A percentile compares a stretch with the other conserved stretches of the same genome.
Evolutionary conservation across 2,888 invertebrate species (phyloP).

Genomic region (Cryptocephalus primarius): DNA sequence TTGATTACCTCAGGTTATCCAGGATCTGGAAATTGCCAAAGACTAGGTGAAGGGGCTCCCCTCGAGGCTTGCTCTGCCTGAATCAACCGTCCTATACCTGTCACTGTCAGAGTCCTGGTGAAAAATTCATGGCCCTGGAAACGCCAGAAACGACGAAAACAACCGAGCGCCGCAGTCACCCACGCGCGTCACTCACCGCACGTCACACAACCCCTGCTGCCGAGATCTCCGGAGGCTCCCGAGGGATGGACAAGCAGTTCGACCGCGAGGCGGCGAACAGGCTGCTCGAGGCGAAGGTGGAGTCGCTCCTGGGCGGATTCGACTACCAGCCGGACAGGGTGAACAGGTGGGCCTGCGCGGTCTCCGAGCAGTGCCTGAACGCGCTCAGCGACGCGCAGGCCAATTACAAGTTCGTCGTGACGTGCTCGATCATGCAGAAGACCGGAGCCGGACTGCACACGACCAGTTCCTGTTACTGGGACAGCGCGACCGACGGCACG

Average conservation of each 20-base stretch:
- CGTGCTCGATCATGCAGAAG: constrained; percentile 75
- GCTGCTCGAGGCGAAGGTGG: constrained; percentile 64
- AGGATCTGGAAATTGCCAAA: no score
- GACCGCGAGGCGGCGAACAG: constrained; percentile 66
- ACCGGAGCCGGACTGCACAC: constrained; percentile 75
- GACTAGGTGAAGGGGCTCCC: no score
- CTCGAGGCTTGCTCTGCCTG: no score
- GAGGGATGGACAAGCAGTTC: constrained; percentile 36
- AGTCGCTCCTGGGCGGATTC: constrained; percentile 60
- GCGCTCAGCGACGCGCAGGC: constrained; percentile 65
- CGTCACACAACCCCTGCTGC: no score
- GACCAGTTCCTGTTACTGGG: constrained; percentile 77
- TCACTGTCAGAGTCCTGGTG: no score
- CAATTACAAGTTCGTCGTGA: constrained; percentile 75
- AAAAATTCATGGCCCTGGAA: no score
- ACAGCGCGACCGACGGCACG: constrained; percentile 66
- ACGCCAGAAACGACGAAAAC: no score
- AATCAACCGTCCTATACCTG: no score
- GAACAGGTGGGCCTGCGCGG: constrained; percentile 61
- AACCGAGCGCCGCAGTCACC: no score
- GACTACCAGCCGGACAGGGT: constrained; percentile 54
- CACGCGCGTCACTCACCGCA: no score
- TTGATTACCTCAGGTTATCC: no score
- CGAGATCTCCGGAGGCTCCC: no score
- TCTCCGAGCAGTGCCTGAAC: constrained; percentile 64